Conservation (phyloP, 2,888 invertebrate genomes). For the Bombyx huttoni region DNA sequence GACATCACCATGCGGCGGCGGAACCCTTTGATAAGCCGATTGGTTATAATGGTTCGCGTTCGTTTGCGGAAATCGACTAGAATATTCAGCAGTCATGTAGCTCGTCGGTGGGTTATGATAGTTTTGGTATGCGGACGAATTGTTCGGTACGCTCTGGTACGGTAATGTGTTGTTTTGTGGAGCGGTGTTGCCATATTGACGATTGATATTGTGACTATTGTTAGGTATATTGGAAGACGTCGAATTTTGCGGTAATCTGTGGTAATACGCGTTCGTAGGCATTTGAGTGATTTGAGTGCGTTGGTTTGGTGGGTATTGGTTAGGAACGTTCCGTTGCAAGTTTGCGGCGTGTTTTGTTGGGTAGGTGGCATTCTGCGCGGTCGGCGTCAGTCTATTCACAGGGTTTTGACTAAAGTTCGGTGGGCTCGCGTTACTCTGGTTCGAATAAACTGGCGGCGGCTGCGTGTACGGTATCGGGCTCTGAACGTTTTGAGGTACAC, state of each 20-base stretch:
- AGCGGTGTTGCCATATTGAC: constrained; percentile 27
- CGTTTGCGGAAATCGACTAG: constrained; percentile 61
- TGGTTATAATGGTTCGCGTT: constrained; percentile 43
- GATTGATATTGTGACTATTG: constrained; percentile 32
- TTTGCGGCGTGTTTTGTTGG: constrained; percentile 38
- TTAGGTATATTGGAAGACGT: constrained; percentile 22
- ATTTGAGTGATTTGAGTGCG: constrained; percentile 41
- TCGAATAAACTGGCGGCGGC: constrained; percentile 44
- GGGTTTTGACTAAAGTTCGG: constrained; percentile 57
- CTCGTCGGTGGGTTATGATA: constrained; percentile 67
- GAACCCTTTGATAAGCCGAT: constrained; percentile 75
- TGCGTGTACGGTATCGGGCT: constrained; percentile 55
- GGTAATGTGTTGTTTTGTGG: constrained; percentile 36
- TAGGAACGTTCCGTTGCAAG: constrained; percentile 43
- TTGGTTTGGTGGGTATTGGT: constrained; percentile 48
- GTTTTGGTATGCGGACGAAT: constrained; percentile 58
- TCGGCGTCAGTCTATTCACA: constrained; percentile 52
- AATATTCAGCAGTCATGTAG: constrained; percentile 59
- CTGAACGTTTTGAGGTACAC: constrained; percentile 31
- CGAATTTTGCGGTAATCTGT: constrained; percentile 45
- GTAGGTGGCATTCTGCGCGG: constrained; percentile 38
- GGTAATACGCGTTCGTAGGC: constrained; percentile 54
- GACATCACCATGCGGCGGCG: constrained; percentile 68
- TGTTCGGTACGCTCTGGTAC: constrained; percentile 63
- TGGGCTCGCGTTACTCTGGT: constrained; percentile 47